Percentiles rank a stretch among this genome's conserved stretches.
These are phyloP conservation scores for Coelopa pilipes DNA, from an alignment of 2,888 invertebrate genomes.

Conservation along the genomic window DNA sequence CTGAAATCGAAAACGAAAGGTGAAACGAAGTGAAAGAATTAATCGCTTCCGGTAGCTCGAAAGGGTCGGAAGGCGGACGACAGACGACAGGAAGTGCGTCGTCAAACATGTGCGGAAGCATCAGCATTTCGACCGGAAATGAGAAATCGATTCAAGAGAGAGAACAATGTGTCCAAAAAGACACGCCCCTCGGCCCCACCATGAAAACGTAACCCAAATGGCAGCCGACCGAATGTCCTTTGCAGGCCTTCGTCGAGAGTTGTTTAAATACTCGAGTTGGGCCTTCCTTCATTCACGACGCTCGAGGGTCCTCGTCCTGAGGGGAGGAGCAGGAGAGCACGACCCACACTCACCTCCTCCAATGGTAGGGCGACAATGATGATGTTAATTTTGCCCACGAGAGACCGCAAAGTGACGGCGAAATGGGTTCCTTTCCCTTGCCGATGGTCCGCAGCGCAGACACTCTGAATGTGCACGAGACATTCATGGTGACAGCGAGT, in stretches of 20 bases:
- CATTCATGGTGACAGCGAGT: neutral
- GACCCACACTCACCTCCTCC: no score
- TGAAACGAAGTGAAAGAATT: constrained; percentile 17
- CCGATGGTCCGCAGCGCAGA: no score
- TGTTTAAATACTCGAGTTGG: neutral
- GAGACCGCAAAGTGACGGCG: no score
- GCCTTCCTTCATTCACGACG: neutral
- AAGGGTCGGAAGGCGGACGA: constrained; percentile 1
- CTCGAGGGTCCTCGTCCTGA: constrained; percentile 16
- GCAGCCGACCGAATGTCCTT: no score
- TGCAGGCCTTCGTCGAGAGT: neutral
- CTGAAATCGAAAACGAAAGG: neutral
- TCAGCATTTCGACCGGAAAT: constrained; percentile 18
- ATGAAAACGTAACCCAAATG: neutral
- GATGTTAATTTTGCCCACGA: no score
- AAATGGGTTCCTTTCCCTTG: no score
- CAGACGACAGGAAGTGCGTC: constrained; percentile 15
- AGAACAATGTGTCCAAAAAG: neutral
- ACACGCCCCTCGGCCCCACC: neutral
- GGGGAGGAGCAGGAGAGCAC: no score
- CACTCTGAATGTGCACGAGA: no score
- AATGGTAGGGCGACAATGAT: no score
- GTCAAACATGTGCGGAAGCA: constrained; percentile 24
- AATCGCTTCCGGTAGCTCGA: constrained; percentile 28
- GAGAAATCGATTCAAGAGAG: constrained; percentile 10